phyloP scores from a whole-genome alignment of 1,140 invertebrate genomes.

The Bombus difficillimus region DNA sequence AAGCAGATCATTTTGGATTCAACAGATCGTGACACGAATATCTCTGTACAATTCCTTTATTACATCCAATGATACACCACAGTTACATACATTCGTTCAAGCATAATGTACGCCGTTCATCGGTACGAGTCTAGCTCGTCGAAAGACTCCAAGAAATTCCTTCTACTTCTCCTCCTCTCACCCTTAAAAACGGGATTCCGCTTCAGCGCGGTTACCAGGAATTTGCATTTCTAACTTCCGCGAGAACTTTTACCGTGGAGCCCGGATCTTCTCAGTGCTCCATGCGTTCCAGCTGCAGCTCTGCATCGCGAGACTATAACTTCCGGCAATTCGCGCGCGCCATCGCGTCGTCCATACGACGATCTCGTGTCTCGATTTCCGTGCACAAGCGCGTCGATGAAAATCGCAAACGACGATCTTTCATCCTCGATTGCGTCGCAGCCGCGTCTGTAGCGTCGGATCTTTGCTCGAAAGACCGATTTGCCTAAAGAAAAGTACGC shows the following conservation, averaged over 20 bases:
- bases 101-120: background rate
- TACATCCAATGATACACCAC: conserved; percentile 35
- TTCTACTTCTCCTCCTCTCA: no score
- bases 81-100: conserved; percentile 41
- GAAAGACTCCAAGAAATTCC: background rate
- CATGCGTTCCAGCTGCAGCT: background rate
- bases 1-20: background rate
- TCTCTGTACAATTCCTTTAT: conserved; percentile 45
- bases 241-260: background rate
- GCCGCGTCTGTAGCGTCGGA: background rate
- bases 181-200: background rate
- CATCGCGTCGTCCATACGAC: background rate
- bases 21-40: background rate
- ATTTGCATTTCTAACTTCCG: conserved; percentile 18
- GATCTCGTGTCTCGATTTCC: background rate
- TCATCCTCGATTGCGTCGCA: background rate
- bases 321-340: background rate
- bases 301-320: conserved; percentile 1
- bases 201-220: background rate
- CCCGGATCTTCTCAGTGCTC: background rate
- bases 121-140: conserved; percentile 2
- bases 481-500: conserved; percentile 5
- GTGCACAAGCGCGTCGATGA: background rate
- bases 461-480: background rate
- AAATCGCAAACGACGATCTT: background rate